Conservation (phyloP, 2,797 vertebrate species). For the Sorex maritimensis region DNA sequence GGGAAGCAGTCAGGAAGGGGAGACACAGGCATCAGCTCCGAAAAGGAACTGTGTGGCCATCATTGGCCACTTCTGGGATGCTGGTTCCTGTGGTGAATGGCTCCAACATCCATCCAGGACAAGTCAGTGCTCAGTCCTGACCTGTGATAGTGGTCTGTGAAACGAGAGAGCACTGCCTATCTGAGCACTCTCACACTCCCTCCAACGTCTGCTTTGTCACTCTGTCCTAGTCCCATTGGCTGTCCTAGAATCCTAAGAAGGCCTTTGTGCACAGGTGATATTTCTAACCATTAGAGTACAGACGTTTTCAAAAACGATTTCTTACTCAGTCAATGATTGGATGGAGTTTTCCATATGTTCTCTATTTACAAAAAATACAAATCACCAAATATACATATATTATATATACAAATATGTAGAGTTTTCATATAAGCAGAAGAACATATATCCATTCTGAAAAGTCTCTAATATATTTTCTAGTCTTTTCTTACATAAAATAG, state of each 20-base stretch:
- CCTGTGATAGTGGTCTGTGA: too few species aligned
- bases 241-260: neutral
- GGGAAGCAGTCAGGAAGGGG: too few species aligned
- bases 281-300: slow-evolving; percentile 1
- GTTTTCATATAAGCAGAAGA: slow-evolving; percentile 46
- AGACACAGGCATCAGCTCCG: too few species aligned
- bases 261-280: neutral
- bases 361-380: slow-evolving; percentile 56
- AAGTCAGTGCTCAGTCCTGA: too few species aligned
- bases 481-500: slow-evolving; percentile 45
- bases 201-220: neutral
- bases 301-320: neutral
- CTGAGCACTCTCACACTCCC: neutral
- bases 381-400: slow-evolving; percentile 43
- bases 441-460: slow-evolving; percentile 24
- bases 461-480: neutral
- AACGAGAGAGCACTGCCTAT: too few species aligned
- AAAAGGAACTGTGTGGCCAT: too few species aligned
- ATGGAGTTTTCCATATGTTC: slow-evolving; percentile 25
- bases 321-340: neutral
- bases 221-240: neutral
- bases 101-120: too few species aligned
- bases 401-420: slow-evolving; percentile 11
- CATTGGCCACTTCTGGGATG: too few species aligned
- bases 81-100: too few species aligned